A percentile compares a stretch with the other conserved stretches of the same genome.
These are phyloP conservation scores for Lithobates sylvaticus DNA, from an alignment of 2,797 vertebrate genomes.

Conservation along the genomic window DNA sequence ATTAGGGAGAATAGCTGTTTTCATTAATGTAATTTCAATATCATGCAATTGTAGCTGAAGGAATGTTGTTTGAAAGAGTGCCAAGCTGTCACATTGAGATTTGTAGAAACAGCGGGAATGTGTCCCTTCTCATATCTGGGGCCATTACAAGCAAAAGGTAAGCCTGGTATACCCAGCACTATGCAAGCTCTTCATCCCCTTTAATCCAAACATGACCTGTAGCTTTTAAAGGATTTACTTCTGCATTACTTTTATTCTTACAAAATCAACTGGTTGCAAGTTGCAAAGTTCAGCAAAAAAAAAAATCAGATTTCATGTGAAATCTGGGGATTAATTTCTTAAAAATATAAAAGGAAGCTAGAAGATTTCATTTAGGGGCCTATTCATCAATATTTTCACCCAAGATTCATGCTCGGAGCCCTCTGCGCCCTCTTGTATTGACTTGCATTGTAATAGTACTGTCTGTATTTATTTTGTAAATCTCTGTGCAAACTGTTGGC, in stretches of 20 bases:
- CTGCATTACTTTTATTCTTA: slow-evolving; percentile 44
- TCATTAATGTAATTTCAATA: background rate
- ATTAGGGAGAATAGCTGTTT: background rate
- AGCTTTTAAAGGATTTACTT: slow-evolving; percentile 60
- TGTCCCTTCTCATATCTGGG: slow-evolving; percentile 30
- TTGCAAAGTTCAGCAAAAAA: slow-evolving; percentile 22
- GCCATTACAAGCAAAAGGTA: slow-evolving; percentile 38
- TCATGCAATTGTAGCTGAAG: slow-evolving; percentile 8
- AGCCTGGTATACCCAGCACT: slow-evolving; percentile 44
- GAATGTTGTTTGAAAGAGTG: slow-evolving; percentile 41
- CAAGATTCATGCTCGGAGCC: too few species aligned
- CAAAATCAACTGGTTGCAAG: slow-evolving; percentile 46
- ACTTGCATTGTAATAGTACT: too few species aligned
- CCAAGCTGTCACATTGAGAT: slow-evolving; percentile 29
- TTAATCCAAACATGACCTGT: slow-evolving; percentile 57
- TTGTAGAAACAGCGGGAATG: slow-evolving; percentile 39
- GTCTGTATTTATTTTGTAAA: too few species aligned
- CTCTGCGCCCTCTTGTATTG: too few species aligned
- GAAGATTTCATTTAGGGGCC: background rate
- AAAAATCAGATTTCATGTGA: background rate
- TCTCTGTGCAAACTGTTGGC: too few species aligned
- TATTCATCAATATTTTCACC: too few species aligned
- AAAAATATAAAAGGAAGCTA: background rate
- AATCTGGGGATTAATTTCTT: slow-evolving; percentile 20
- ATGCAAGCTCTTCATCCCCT: slow-evolving; percentile 49